phyloP scores from a whole-genome alignment of 2,888 invertebrate species.

The Tenthredo notha region DNA sequence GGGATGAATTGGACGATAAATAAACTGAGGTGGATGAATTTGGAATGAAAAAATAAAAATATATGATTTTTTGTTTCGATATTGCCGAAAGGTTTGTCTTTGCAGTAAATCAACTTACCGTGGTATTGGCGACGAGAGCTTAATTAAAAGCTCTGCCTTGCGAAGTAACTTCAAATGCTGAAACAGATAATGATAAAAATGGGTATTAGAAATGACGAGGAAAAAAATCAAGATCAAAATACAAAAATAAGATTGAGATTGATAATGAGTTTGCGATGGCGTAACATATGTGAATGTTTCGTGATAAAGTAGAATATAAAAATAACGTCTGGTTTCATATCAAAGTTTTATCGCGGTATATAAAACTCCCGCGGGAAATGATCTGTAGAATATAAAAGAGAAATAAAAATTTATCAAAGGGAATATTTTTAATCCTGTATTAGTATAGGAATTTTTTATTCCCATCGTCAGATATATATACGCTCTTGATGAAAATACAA shows the following conservation, averaged over 20 bases:
- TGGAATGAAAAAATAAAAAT: neutral
- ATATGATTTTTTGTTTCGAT: neutral
- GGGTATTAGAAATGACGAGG: neutral
- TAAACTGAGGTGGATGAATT: neutral
- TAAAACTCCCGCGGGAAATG: neutral
- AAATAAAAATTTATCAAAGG: constrained; percentile 2
- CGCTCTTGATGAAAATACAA: constrained; percentile 63
- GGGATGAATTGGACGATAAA: neutral
- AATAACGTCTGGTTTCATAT: neutral
- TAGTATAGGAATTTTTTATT: neutral
- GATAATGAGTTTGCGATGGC: neutral
- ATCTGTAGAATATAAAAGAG: neutral
- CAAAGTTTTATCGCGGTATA: neutral
- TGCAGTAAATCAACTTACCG: constrained; percentile 19
- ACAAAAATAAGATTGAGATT: neutral
- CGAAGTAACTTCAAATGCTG: constrained; percentile 44
- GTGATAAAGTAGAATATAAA: neutral
- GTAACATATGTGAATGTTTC: too few species aligned
- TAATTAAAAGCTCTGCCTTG: constrained; percentile 51
- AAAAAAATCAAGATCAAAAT: too few species aligned
- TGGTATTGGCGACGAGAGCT: constrained; percentile 49
- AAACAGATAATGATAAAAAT: constrained; percentile 26
- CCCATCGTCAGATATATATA: neutral
- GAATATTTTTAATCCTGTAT: neutral
- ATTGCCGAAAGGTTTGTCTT: neutral